Evolutionary conservation across 2,888 invertebrate species (phyloP).

Genomic region (Gymnoscelis rufifasciata): DNA sequence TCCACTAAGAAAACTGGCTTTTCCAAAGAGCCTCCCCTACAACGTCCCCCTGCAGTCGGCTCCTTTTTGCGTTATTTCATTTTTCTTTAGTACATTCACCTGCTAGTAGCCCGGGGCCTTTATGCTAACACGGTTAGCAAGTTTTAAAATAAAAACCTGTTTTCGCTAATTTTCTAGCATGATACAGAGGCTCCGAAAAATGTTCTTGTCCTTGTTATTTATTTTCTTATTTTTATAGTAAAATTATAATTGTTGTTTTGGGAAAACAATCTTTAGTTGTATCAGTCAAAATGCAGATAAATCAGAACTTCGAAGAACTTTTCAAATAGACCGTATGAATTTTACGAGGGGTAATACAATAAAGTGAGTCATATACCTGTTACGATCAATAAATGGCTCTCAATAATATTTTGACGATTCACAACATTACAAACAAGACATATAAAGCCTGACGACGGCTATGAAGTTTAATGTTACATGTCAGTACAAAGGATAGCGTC

Average conservation of each 20-base stretch:
- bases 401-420: constrained; percentile 24
- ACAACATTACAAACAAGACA: constrained; percentile 28
- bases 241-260: too few species aligned
- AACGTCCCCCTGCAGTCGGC: constrained; percentile 52
- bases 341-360: too few species aligned
- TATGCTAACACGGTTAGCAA: constrained; percentile 35
- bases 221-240: too few species aligned
- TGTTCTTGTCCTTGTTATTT: too few species aligned
- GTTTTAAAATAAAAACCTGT: not conserved
- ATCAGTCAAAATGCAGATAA: not conserved
- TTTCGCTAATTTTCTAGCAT: too few species aligned
- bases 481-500: constrained; percentile 63
- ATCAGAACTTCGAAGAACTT: not conserved
- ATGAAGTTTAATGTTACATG: constrained; percentile 69
- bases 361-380: constrained; percentile 2
- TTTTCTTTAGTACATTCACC: constrained; percentile 75
- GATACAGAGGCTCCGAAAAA: too few species aligned
- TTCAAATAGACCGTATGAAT: not conserved
- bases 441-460: constrained; percentile 40
- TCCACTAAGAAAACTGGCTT: constrained; percentile 78
- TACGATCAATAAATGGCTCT: constrained; percentile 18
- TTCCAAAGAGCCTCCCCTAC: constrained; percentile 72
- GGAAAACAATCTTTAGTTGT: too few species aligned
- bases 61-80: constrained; percentile 75
- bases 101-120: constrained; percentile 66